Conservation (phyloP, 2,797 vertebrate species). For the Moxostoma hubbsi region DNA sequence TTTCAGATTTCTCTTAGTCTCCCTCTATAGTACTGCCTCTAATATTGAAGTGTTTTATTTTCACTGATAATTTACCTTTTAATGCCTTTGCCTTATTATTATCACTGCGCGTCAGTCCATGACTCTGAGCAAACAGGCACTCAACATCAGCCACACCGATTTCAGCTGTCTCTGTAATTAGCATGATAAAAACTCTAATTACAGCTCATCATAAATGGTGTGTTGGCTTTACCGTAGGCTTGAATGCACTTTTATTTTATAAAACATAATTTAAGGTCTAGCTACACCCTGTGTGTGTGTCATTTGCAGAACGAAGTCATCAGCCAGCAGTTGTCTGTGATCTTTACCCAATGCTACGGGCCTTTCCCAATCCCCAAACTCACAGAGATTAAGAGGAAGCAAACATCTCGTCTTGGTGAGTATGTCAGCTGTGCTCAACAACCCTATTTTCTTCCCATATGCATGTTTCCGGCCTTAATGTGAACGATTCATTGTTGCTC, state of each 20-base stretch:
- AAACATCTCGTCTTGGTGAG: constrained; percentile 79
- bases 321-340: constrained; percentile 82
- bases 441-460: no score
- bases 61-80: neutral
- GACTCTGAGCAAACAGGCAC: constrained; percentile 35
- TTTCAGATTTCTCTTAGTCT: neutral
- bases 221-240: constrained; percentile 15
- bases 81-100: constrained; percentile 22
- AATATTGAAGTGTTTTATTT: neutral
- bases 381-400: constrained; percentile 82
- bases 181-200: constrained; percentile 44
- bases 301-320: constrained; percentile 81
- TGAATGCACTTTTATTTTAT: constrained; percentile 12
- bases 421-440: neutral
- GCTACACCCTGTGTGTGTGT: constrained; percentile 31
- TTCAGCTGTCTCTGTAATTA: constrained; percentile 36
- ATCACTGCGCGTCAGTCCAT: constrained; percentile 21
- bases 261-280: constrained; percentile 9
- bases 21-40: neutral
- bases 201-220: constrained; percentile 8
- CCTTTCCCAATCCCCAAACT: constrained; percentile 84
- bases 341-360: constrained; percentile 84
- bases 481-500: no score
- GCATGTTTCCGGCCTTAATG: no score
- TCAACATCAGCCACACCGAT: constrained; percentile 17